A percentile compares a stretch with the other conserved stretches of the same genome.
These are phyloP conservation scores for Pristiophorus japonicus DNA, from an alignment of 2,113 vertebrate species.

Conservation along the genomic window DNA sequence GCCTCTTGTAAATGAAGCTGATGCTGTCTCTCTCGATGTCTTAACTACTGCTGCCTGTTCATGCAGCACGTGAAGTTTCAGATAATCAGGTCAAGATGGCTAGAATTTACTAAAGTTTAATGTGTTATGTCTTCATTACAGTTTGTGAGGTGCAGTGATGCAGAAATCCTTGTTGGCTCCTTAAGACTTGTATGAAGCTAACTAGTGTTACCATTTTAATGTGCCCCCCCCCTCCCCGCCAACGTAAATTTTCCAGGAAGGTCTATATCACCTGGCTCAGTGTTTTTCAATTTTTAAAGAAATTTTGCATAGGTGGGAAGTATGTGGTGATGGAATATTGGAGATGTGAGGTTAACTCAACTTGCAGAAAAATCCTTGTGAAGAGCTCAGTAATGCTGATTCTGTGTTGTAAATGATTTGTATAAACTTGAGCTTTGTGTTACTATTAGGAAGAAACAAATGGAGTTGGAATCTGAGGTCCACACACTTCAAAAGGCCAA, in stretches of 20 bases:
- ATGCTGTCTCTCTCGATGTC: no score
- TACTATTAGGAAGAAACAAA: constrained; percentile 70
- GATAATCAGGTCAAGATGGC: background rate
- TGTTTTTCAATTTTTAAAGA: no score
- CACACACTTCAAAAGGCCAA: constrained; percentile 83
- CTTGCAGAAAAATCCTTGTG: background rate
- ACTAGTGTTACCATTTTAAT: background rate
- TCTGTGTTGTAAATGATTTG: background rate
- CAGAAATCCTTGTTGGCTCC: background rate
- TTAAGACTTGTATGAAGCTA: background rate
- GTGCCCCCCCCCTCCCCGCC: background rate
- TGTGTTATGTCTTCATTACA: background rate
- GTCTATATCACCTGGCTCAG: background rate
- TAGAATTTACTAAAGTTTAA: no score
- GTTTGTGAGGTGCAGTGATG: background rate
- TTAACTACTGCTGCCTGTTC: no score
- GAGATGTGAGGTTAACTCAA: background rate
- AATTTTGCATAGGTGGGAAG: no score
- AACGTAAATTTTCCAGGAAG: background rate
- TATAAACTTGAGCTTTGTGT: background rate
- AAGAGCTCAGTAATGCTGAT: background rate
- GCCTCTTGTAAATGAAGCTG: background rate
- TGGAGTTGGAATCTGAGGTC: constrained; percentile 81
- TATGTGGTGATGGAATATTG: background rate
- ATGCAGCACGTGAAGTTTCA: background rate